A percentile compares a stretch with the other conserved stretches of the same genome.
Conservation (phyloP, 1,140 invertebrate species). For the Thaumetopoea pityocampa region DNA sequence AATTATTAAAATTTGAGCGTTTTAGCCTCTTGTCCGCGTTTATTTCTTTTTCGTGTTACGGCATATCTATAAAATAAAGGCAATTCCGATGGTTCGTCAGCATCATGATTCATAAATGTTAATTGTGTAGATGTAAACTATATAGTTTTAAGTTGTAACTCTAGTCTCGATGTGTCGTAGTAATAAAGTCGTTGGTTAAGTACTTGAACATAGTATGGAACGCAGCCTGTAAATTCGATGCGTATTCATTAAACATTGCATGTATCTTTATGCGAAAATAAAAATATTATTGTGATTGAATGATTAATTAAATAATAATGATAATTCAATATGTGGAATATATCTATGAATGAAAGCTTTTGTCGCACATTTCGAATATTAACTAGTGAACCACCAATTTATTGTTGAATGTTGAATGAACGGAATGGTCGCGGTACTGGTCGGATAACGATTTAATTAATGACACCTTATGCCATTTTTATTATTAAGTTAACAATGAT, state of each 20-base stretch:
- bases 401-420: constrained; percentile 8
- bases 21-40: no score
- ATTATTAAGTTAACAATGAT: neutral
- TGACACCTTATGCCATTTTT: no score
- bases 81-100: constrained; percentile 26
- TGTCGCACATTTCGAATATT: constrained; percentile 59
- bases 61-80: constrained; percentile 22
- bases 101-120: constrained; percentile 33
- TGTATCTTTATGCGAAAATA: constrained; percentile 11
- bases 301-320: constrained; percentile 17
- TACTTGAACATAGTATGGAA: constrained; percentile 29
- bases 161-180: constrained; percentile 64
- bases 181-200: constrained; percentile 58
- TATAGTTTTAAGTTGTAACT: constrained; percentile 51
- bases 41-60: constrained; percentile 12
- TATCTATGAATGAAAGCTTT: constrained; percentile 41
- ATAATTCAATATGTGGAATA: constrained; percentile 12
- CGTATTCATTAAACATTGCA: constrained; percentile 7
- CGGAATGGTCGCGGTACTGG: constrained; percentile 9
- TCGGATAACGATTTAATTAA: neutral
- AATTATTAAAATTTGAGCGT: no score
- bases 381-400: constrained; percentile 23
- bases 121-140: constrained; percentile 37
- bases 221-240: constrained; percentile 16
- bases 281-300: constrained; percentile 4